Percentiles rank a stretch among this genome's conserved stretches.
These are phyloP conservation scores for Furnarius figulus DNA, from an alignment of 2,113 vertebrate species.

Conservation along the genomic window DNA sequence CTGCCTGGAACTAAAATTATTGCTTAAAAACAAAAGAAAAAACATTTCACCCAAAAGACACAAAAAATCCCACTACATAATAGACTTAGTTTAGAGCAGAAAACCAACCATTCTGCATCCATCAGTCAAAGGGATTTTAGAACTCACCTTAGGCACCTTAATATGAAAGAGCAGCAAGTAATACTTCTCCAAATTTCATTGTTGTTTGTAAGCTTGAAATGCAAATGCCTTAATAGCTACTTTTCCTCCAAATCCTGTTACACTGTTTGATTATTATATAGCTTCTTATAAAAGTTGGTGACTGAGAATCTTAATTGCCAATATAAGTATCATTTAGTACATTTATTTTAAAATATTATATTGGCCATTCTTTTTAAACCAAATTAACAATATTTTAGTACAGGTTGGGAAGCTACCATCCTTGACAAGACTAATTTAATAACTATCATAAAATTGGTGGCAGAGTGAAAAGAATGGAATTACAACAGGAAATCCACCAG, in stretches of 20 bases:
- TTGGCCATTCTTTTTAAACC: neutral
- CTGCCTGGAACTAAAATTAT: neutral
- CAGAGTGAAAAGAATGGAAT: neutral
- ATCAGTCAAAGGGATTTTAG: neutral
- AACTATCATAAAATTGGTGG: neutral
- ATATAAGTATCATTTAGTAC: neutral
- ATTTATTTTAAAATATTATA: neutral
- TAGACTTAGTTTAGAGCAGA: neutral
- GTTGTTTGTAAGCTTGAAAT: neutral
- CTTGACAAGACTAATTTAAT: constrained; percentile 1
- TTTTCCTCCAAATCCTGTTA: neutral
- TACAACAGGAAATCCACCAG: neutral
- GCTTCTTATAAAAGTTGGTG: neutral
- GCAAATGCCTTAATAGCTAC: neutral
- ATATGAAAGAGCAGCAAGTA: neutral
- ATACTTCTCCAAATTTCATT: neutral
- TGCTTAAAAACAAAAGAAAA: neutral
- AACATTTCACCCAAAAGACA: neutral
- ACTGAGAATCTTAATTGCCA: neutral
- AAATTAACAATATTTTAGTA: neutral
- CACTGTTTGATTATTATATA: neutral
- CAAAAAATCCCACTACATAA: neutral
- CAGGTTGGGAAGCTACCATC: neutral
- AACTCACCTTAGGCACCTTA: neutral
- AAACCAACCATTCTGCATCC: neutral